phyloP scores from a whole-genome alignment of 2,888 invertebrate species.

The Limnephilus rhombicus region DNA sequence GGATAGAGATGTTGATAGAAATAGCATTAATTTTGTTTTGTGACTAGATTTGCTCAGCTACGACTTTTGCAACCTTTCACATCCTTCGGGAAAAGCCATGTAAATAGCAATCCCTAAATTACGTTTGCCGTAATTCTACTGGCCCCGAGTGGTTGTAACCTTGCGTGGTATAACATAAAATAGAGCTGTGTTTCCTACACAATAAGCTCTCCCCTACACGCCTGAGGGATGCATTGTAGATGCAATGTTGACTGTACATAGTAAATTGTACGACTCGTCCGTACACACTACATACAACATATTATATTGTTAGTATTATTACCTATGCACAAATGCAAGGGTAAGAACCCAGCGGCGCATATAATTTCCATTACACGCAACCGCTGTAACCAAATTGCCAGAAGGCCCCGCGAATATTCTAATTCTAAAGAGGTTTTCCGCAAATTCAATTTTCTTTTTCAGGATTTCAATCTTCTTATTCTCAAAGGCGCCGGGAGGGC shows the following conservation, averaged over 20 bases:
- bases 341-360: conserved; percentile 28
- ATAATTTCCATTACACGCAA: conserved; percentile 55
- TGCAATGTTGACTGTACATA: not conserved
- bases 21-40: no score
- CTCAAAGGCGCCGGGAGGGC: conserved; percentile 9
- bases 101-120: not conserved
- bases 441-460: conserved; percentile 41
- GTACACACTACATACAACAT: not conserved
- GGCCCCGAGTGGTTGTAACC: not conserved
- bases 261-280: not conserved
- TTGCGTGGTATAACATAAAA: not conserved
- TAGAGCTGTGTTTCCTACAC: not conserved
- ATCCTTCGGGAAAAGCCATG: not conserved
- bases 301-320: not conserved
- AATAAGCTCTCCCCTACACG: not conserved
- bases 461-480: conserved; percentile 39
- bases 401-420: conserved; percentile 33
- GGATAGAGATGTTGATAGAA: no score
- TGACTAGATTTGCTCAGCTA: no score
- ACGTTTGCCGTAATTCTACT: not conserved
- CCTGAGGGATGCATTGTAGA: not conserved
- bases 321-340: conserved; percentile 38
- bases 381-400: conserved; percentile 50
- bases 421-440: conserved; percentile 21
- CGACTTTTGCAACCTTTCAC: no score